Conservation (phyloP, 2,888 invertebrate genomes). For the Agonopterix arenella region DNA sequence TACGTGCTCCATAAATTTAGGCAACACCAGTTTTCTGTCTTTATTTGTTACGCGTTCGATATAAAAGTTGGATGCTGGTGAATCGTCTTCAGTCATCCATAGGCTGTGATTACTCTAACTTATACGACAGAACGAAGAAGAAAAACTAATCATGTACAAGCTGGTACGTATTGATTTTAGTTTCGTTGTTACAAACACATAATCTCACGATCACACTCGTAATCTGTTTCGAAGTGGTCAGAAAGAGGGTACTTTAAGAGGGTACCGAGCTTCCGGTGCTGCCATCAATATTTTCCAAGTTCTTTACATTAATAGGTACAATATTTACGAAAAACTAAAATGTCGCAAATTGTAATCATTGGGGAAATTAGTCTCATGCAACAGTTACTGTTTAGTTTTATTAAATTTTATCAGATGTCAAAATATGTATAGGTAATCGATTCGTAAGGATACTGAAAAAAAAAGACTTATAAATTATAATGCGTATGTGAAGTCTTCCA, state of each 20-base stretch:
- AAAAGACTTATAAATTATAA: no score
- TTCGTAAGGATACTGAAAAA: no score
- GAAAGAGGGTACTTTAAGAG: background rate
- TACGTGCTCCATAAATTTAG: background rate
- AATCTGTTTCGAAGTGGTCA: background rate
- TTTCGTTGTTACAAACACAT: no score
- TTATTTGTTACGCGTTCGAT: background rate
- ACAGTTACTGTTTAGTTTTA: no score
- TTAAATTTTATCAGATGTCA: no score
- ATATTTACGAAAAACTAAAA: no score
- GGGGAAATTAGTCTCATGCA: no score
- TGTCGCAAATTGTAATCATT: background rate
- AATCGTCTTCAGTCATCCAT: constrained; percentile 48
- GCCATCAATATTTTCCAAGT: background rate
- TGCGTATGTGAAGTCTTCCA: no score
- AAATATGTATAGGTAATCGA: no score
- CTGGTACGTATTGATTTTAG: constrained; percentile 37
- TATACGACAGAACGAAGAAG: constrained; percentile 22
- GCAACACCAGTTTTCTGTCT: background rate
- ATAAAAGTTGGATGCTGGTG: constrained; percentile 18
- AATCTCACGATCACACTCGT: background rate
- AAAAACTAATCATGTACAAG: constrained; percentile 45
- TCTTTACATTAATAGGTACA: background rate
- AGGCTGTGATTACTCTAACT: constrained; percentile 30
- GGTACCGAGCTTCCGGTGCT: background rate